Percentiles rank a stretch among this genome's conserved stretches.
Evolutionary conservation across 2,113 vertebrate species (phyloP).

Genomic region (Eurypyga helias): DNA sequence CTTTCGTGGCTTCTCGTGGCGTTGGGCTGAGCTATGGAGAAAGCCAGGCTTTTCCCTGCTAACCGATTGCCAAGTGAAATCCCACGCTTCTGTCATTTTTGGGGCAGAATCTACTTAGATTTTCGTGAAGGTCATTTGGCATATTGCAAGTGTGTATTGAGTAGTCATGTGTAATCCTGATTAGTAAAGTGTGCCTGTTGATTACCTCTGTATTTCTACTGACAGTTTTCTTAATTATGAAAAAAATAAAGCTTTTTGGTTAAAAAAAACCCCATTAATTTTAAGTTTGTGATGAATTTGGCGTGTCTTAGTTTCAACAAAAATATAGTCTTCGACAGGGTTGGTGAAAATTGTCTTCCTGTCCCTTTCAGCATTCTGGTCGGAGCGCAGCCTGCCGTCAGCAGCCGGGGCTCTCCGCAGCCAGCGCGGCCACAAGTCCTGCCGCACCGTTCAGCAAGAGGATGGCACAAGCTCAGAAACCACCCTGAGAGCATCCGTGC

Average conservation of each 20-base stretch:
- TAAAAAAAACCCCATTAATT: not conserved
- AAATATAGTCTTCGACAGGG: not conserved
- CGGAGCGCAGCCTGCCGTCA: not conserved
- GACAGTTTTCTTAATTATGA: not conserved
- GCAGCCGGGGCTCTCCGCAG: accelerated
- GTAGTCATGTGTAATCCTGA: not conserved
- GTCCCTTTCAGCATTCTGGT: not conserved
- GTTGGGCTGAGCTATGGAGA: not conserved
- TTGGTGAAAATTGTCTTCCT: not conserved
- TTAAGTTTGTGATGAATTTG: not conserved
- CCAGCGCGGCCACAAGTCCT: not conserved
- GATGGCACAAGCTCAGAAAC: not conserved
- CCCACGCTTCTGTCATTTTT: not conserved
- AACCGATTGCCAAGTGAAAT: not conserved
- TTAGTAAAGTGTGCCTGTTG: not conserved
- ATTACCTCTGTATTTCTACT: not conserved
- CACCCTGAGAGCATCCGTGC: not conserved
- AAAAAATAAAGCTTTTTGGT: not conserved
- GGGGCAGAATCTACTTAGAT: not conserved
- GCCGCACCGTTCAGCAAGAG: not conserved
- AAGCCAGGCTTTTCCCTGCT: accelerated
- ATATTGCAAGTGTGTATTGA: not conserved
- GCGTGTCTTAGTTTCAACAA: not conserved
- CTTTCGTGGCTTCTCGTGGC: not conserved
- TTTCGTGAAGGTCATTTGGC: not conserved